These are phyloP conservation scores for Disparrhopalites patrizii DNA, from an alignment of 2,888 invertebrate species.

Conservation along the genomic window DNA sequence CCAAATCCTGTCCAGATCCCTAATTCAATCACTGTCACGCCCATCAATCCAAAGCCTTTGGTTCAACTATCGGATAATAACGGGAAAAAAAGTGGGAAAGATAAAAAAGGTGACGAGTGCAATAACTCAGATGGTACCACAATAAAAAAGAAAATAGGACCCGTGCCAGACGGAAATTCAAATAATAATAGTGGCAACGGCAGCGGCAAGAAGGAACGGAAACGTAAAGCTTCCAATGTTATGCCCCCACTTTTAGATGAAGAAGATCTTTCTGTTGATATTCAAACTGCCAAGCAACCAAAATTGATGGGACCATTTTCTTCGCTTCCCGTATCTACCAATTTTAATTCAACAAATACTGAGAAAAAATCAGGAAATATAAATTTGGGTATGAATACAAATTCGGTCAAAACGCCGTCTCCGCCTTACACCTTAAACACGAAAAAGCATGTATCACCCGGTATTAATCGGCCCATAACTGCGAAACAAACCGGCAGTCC, in stretches of 20 bases:
- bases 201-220: conserved; percentile 20
- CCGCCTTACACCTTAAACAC: conserved; percentile 4
- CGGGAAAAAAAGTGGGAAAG: not conserved
- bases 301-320: conserved; percentile 22
- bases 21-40: conserved; percentile 81
- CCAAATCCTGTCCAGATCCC: conserved; percentile 63
- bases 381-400: conserved; percentile 12
- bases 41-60: conserved; percentile 56
- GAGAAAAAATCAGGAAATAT: not conserved
- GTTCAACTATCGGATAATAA: conserved; percentile 6
- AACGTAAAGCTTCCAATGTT: conserved; percentile 23
- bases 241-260: conserved; percentile 21
- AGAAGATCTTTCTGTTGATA: conserved; percentile 22
- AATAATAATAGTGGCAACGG: not conserved
- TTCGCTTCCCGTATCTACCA: not conserved
- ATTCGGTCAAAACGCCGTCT: conserved; percentile 11
- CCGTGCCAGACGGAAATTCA: not conserved
- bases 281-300: conserved; percentile 17
- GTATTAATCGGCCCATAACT: conserved; percentile 2
- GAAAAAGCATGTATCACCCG: conserved; percentile 19
- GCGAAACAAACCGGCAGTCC: conserved; percentile 25
- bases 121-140: not conserved
- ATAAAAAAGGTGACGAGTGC: not conserved
- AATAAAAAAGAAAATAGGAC: not conserved
- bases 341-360: not conserved